phyloP scores from a whole-genome alignment of 1,140 invertebrate genomes.

The Eciton burchellii region DNA sequence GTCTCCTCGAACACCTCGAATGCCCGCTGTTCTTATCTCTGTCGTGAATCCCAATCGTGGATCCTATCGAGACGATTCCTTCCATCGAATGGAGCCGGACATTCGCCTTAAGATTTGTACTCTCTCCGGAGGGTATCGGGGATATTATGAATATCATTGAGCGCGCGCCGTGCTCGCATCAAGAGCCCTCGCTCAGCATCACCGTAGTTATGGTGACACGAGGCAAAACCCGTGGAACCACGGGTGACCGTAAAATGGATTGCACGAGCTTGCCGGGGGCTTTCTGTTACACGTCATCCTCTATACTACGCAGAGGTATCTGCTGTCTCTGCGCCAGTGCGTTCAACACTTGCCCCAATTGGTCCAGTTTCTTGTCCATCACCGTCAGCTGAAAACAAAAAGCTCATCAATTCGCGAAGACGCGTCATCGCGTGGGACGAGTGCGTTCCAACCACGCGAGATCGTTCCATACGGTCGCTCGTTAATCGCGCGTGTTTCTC shows the following conservation, averaged over 20 bases:
- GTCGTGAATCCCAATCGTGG: no score
- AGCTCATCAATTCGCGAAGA: no score
- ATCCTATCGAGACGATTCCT: background rate
- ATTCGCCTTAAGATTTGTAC: background rate
- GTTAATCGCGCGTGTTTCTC: no score
- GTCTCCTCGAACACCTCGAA: no score
- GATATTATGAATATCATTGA: background rate
- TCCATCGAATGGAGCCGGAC: background rate
- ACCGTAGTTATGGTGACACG: conserved; percentile 71
- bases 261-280: conserved; percentile 64
- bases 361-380: conserved; percentile 91
- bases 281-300: conserved; percentile 84
- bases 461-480: no score
- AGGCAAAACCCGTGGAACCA: conserved; percentile 48
- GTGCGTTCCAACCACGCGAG: no score
- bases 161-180: background rate
- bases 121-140: conserved; percentile 13
- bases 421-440: no score
- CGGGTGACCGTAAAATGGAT: conserved; percentile 35
- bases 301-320: conserved; percentile 83
- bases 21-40: no score
- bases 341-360: conserved; percentile 89
- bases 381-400: conserved; percentile 87
- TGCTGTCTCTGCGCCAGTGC: conserved; percentile 88
- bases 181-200: conserved; percentile 65